These are phyloP conservation scores for cat (Felis catus) DNA, from an alignment of 2,113 vertebrate genomes.

Conservation along the genomic window DNA sequence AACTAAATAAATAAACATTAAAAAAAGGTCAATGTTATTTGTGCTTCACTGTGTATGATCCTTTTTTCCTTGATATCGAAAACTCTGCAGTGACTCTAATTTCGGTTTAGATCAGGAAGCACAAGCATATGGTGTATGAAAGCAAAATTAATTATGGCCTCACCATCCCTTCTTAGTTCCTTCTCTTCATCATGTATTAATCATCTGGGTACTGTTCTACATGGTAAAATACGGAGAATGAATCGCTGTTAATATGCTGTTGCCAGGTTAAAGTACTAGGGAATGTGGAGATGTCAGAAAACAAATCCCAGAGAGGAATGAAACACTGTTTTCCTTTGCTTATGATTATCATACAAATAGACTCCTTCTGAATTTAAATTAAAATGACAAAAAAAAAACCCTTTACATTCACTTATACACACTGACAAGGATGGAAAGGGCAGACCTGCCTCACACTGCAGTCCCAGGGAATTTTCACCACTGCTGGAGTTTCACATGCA, in stretches of 20 bases:
- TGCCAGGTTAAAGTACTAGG: slow-evolving; percentile 72
- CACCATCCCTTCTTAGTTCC: slow-evolving; percentile 57
- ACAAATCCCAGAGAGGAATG: slow-evolving; percentile 81
- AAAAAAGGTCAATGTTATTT: neutral
- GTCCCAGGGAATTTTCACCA: neutral
- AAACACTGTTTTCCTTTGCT: slow-evolving; percentile 77
- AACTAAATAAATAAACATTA: too few relatives aligned
- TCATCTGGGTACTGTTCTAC: slow-evolving; percentile 76
- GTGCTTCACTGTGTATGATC: neutral
- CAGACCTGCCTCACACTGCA: neutral
- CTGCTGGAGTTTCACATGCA: neutral
- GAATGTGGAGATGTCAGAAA: slow-evolving; percentile 77
- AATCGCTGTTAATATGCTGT: slow-evolving; percentile 66
- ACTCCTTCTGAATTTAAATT: slow-evolving; percentile 73
- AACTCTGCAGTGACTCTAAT: slow-evolving; percentile 61
- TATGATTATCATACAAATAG: slow-evolving; percentile 83
- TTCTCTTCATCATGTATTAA: slow-evolving; percentile 70
- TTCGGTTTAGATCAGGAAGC: slow-evolving; percentile 77
- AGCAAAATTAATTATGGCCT: slow-evolving; percentile 79
- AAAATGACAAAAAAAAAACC: slow-evolving; percentile 44
- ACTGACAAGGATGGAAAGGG: neutral
- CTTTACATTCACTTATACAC: slow-evolving; percentile 37
- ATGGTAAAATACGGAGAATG: slow-evolving; percentile 43
- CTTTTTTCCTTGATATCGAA: slow-evolving; percentile 17
- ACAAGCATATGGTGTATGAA: slow-evolving; percentile 69